A percentile compares a stretch with the other conserved stretches of the same genome.
Evolutionary conservation across 2,888 invertebrate species (phyloP).

Genomic region (Eristalis tenax): DNA sequence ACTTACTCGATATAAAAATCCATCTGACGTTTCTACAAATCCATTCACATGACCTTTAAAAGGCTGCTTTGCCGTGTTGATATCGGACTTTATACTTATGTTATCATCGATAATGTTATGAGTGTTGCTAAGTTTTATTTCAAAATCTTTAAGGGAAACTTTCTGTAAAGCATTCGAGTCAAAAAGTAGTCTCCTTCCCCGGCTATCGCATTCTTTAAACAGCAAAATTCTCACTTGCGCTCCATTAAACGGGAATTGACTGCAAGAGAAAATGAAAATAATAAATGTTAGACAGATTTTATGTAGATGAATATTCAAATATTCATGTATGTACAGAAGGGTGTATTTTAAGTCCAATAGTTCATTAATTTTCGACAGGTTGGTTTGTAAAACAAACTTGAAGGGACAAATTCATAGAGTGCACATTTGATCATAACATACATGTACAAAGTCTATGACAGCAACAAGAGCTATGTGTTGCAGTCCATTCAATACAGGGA

Average conservation of each 20-base stretch:
- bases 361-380: too few species aligned
- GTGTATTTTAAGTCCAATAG: too few species aligned
- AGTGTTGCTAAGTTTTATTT: conserved; percentile 49
- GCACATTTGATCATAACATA: too few species aligned
- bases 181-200: conserved; percentile 90
- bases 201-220: conserved; percentile 92
- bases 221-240: conserved; percentile 90
- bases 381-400: too few species aligned
- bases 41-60: conserved; percentile 77
- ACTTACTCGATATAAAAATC: conserved; percentile 86
- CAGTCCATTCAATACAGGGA: background rate
- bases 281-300: background rate
- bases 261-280: conserved; percentile 69
- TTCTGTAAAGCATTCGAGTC: conserved; percentile 89
- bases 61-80: conserved; percentile 30
- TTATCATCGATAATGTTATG: conserved; percentile 60
- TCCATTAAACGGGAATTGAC: conserved; percentile 85
- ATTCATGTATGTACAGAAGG: too few species aligned
- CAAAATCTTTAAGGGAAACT: conserved; percentile 81
- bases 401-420: too few species aligned
- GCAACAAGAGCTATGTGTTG: background rate
- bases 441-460: too few species aligned
- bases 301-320: background rate
- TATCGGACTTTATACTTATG: conserved; percentile 51
- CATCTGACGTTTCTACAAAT: conserved; percentile 85